Conservation (phyloP, 2,113 vertebrate species). For the Aphyosemion australe region DNA sequence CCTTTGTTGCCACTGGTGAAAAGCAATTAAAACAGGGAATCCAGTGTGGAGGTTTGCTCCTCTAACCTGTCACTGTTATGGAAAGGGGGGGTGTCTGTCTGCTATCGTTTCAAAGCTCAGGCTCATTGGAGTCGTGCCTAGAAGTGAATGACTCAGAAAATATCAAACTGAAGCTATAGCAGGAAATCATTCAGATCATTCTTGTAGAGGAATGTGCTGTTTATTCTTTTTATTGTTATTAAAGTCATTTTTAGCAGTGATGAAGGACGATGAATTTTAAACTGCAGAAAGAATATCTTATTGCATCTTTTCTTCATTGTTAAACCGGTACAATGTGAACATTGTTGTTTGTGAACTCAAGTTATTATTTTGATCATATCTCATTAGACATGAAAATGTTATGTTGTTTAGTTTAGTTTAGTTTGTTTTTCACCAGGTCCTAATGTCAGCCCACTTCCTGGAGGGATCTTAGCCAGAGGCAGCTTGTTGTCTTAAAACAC, state of each 20-base stretch:
- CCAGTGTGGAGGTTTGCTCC: slow-evolving; percentile 63
- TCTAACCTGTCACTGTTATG: slow-evolving; percentile 62
- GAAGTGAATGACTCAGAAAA: slow-evolving; percentile 52
- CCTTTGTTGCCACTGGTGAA: slow-evolving; percentile 74
- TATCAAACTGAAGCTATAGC: slow-evolving; percentile 28
- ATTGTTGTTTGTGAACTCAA: too few species aligned
- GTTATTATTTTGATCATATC: too few species aligned
- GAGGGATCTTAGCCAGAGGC: slow-evolving; percentile 51
- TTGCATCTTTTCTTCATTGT: too few species aligned
- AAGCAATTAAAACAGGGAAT: slow-evolving; percentile 80
- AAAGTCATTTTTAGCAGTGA: too few species aligned
- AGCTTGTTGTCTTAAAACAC: slow-evolving; percentile 72
- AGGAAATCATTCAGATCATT: slow-evolving; percentile 24
- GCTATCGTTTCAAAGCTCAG: slow-evolving; percentile 38
- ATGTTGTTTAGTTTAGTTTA: too few species aligned
- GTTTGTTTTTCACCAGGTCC: too few species aligned
- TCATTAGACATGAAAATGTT: too few species aligned
- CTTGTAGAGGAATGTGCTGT: slow-evolving; percentile 59
- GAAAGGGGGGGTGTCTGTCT: background rate
- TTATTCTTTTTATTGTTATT: slow-evolving; percentile 52
- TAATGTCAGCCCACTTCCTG: background rate
- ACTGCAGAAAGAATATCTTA: too few species aligned
- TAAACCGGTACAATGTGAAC: too few species aligned
- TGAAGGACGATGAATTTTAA: too few species aligned
- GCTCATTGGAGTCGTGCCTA: slow-evolving; percentile 41